A percentile compares a stretch with the other conserved stretches of the same genome.
phyloP scores from a whole-genome alignment of 2,888 invertebrate species.

The Rotaria socialis region DNA sequence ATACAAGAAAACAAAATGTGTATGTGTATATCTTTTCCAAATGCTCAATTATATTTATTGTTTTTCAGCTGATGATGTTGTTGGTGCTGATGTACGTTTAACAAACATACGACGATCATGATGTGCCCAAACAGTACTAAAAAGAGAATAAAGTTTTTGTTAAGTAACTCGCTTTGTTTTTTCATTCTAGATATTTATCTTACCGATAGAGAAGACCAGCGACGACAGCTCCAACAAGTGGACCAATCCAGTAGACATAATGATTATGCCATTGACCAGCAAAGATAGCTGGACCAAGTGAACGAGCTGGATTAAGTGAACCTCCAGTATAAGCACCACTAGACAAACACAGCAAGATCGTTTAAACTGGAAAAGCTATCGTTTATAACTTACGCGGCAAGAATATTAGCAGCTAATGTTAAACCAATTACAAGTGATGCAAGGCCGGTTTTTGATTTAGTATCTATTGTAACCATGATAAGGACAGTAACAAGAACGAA shows the following conservation, averaged over 20 bases:
- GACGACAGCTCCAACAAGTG: neutral
- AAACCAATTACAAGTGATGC: constrained; percentile 1
- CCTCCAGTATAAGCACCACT: constrained; percentile 29
- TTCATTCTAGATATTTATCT: no score
- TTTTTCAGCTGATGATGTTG: neutral
- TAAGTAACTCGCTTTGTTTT: neutral
- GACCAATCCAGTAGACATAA: constrained; percentile 30
- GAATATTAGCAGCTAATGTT: neutral
- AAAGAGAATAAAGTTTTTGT: neutral
- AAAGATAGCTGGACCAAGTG: constrained; percentile 35
- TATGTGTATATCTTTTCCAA: neutral
- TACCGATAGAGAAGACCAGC: constrained; percentile 19
- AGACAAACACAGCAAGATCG: neutral
- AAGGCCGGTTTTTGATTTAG: constrained; percentile 29
- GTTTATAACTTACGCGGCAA: neutral
- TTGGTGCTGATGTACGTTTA: neutral
- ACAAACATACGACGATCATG: constrained; percentile 34
- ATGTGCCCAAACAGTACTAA: constrained; percentile 5
- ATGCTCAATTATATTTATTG: neutral
- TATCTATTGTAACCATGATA: constrained; percentile 1
- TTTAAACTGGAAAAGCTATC: no score
- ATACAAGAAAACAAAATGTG: neutral
- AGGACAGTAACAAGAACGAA: neutral
- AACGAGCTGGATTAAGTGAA: constrained; percentile 31
- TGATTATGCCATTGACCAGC: neutral